Percentiles rank a stretch among this genome's conserved stretches.
phyloP scores from a whole-genome alignment of 2,888 invertebrate genomes.

The Aethes cnicana region DNA sequence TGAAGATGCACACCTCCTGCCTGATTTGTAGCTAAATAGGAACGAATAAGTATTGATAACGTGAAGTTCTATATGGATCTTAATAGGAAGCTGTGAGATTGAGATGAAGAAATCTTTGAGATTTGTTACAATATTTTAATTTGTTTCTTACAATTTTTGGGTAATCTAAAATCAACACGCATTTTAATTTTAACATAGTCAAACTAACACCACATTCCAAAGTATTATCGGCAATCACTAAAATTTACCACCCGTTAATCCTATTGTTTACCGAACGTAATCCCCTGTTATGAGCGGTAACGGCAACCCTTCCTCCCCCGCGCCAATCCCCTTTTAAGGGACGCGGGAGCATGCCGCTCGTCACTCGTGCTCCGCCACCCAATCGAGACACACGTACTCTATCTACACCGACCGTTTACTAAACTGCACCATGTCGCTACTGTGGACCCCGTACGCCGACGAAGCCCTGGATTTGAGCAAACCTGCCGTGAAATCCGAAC shows the following conservation, averaged over 20 bases:
- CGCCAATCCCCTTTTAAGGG: not conserved
- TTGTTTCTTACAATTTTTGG: too few species aligned
- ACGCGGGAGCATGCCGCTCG: not conserved
- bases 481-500: constrained; percentile 46
- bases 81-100: too few species aligned
- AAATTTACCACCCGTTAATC: constrained; percentile 19
- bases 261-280: constrained; percentile 12
- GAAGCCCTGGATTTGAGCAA: constrained; percentile 61
- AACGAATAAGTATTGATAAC: too few species aligned
- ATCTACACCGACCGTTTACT: not conserved
- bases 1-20: too few species aligned
- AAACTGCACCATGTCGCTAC: constrained; percentile 50
- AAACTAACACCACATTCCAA: too few species aligned
- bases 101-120: too few species aligned
- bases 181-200: too few species aligned
- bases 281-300: constrained; percentile 11
- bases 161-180: too few species aligned
- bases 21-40: too few species aligned
- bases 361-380: constrained; percentile 13
- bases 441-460: constrained; percentile 70
- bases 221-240: constrained; percentile 3
- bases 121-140: too few species aligned
- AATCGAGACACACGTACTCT: constrained; percentile 14
- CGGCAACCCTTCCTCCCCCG: not conserved
- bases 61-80: too few species aligned